These are phyloP conservation scores for Lottia scabra DNA, from an alignment of 2,888 invertebrate genomes.

Conservation along the genomic window DNA sequence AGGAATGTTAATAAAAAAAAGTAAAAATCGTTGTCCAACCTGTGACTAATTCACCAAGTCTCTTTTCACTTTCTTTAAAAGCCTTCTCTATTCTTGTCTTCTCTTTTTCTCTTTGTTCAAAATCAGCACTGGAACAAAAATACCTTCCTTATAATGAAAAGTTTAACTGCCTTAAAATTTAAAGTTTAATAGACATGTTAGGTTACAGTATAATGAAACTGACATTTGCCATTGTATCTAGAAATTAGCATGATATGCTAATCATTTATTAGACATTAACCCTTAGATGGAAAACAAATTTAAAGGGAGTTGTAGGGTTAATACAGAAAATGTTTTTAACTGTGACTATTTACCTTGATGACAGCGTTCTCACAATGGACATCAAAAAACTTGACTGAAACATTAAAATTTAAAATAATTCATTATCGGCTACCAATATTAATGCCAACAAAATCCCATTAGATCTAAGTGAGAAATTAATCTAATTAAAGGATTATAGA, in stretches of 20 bases:
- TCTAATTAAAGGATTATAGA: too few species aligned
- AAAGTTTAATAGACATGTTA: too few species aligned
- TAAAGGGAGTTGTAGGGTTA: too few species aligned
- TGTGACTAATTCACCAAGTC: constrained; percentile 88
- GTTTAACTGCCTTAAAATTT: not conserved
- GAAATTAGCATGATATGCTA: too few species aligned
- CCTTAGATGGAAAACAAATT: too few species aligned
- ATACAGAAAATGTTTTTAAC: not conserved
- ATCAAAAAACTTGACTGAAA: constrained; percentile 75
- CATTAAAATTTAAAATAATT: constrained; percentile 10
- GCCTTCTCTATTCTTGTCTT: constrained; percentile 93
- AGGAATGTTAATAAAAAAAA: not conserved
- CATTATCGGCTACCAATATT: too few species aligned
- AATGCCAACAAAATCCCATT: too few species aligned
- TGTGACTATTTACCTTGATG: constrained; percentile 76
- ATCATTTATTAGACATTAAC: too few species aligned
- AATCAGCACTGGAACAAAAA: constrained; percentile 52
- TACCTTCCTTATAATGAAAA: not conserved
- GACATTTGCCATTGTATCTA: too few species aligned
- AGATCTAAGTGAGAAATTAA: too few species aligned
- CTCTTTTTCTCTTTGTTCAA: constrained; percentile 80
- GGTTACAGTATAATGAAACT: too few species aligned
- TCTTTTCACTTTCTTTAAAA: constrained; percentile 90
- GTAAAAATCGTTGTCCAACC: constrained; percentile 47
- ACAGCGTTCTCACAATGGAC: constrained; percentile 93